A percentile compares a stretch with the other conserved stretches of the same genome.
Conservation (phyloP, 2,113 vertebrate species). For the Sphaerodactylus townsendi region DNA sequence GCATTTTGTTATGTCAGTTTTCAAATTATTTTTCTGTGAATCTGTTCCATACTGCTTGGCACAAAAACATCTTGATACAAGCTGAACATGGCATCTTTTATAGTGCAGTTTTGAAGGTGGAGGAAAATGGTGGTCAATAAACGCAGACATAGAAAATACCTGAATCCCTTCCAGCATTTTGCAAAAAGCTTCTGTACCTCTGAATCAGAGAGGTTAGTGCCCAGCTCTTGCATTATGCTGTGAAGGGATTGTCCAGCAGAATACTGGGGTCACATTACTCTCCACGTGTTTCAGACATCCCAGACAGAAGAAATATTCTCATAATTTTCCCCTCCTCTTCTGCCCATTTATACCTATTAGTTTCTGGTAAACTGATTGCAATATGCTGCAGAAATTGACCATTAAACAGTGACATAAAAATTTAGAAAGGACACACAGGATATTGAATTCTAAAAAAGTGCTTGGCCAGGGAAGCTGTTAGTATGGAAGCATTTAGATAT, state of each 20-base stretch:
- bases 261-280: not conserved
- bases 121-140: not conserved
- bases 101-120: not conserved
- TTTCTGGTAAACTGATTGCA: not conserved
- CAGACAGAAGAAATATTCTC: too few relatives aligned
- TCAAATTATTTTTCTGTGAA: not conserved
- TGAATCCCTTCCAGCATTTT: not conserved
- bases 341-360: rapidly evolving
- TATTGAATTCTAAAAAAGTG: not conserved
- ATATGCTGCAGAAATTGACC: too few relatives aligned
- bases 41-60: not conserved
- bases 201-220: not conserved
- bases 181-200: not conserved
- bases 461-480: not conserved
- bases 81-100: not conserved
- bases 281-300: rapidly evolving
- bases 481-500: not conserved
- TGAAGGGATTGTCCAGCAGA: not conserved
- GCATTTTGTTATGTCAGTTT: not conserved
- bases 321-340: not conserved
- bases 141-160: not conserved
- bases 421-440: too few relatives aligned
- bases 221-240: not conserved
- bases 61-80: not conserved
- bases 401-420: too few relatives aligned